Evolutionary conservation across 2,797 vertebrate genomes (phyloP).

Genomic region (Aphelocoma californica): DNA sequence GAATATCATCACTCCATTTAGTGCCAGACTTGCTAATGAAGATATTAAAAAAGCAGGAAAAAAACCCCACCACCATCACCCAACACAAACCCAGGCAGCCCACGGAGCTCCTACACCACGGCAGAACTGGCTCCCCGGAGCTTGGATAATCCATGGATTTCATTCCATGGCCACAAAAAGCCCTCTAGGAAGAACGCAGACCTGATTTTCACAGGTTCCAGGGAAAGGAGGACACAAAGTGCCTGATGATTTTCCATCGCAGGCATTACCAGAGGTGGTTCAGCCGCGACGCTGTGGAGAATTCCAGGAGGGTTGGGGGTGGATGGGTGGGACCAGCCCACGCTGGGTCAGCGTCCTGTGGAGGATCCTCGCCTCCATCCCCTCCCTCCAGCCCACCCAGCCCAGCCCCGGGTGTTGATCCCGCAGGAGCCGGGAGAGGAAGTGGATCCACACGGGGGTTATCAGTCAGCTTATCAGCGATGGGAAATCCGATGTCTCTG

Average conservation of each 20-base stretch:
- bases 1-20: not conserved
- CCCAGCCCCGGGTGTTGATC: not conserved
- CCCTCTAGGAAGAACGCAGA: not conserved
- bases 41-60: not conserved
- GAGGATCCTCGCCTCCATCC: not conserved
- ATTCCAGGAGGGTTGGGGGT: not conserved
- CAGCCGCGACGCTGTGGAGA: fast-evolving
- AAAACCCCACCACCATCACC: not conserved
- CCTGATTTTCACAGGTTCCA: not conserved
- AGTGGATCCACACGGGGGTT: not conserved
- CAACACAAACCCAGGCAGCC: not conserved
- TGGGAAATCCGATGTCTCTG: fast-evolving
- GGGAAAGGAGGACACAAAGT: not conserved
- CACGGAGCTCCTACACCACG: not conserved
- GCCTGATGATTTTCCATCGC: fast-evolving
- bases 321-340: not conserved
- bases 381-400: not conserved
- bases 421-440: fast-evolving
- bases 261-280: fast-evolving
- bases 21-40: slow-evolving; percentile 43
- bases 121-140: not conserved
- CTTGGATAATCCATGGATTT: not conserved
- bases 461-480: fast-evolving
- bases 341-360: not conserved
- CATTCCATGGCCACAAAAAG: not conserved